Conservation (phyloP, 2,888 invertebrate genomes). For the Anthophora plumipes region DNA sequence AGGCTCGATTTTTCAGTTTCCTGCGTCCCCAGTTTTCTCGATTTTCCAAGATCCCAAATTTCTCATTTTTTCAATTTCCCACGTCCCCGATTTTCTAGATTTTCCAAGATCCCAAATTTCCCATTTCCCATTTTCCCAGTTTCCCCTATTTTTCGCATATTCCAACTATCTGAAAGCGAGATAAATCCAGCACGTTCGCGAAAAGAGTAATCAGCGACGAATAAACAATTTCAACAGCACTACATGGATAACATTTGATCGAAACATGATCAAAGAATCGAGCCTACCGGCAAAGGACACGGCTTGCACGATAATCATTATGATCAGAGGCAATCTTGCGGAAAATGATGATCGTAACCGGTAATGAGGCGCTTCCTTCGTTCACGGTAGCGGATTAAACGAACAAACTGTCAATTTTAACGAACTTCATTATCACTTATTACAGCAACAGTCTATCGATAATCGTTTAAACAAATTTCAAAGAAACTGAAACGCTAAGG, state of each 20-base stretch:
- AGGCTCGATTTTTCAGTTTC: too few species aligned
- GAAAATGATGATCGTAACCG: conserved; percentile 46
- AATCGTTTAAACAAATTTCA: not conserved
- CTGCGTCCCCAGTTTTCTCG: too few species aligned
- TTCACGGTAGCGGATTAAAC: not conserved
- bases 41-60: too few species aligned
- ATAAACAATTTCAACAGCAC: not conserved
- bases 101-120: too few species aligned
- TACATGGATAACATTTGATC: not conserved
- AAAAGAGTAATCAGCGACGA: not conserved
- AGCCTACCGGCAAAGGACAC: conserved; percentile 6
- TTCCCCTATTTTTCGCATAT: too few species aligned
- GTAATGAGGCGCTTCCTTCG: conserved; percentile 35
- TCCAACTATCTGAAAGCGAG: too few species aligned
- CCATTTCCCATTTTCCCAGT: too few species aligned
- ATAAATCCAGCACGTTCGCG: not conserved
- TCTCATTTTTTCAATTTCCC: too few species aligned
- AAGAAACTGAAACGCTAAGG: not conserved
- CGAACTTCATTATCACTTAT: not conserved
- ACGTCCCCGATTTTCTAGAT: too few species aligned
- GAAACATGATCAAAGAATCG: conserved; percentile 8
- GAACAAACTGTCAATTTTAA: not conserved
- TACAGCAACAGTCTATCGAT: too few species aligned
- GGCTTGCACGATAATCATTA: conserved; percentile 42
- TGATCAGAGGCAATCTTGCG: conserved; percentile 47